A percentile compares a stretch with the other conserved stretches of the same genome.
Evolutionary conservation across 2,797 vertebrate species (phyloP).

Genomic region (Coregonus sp.): DNA sequence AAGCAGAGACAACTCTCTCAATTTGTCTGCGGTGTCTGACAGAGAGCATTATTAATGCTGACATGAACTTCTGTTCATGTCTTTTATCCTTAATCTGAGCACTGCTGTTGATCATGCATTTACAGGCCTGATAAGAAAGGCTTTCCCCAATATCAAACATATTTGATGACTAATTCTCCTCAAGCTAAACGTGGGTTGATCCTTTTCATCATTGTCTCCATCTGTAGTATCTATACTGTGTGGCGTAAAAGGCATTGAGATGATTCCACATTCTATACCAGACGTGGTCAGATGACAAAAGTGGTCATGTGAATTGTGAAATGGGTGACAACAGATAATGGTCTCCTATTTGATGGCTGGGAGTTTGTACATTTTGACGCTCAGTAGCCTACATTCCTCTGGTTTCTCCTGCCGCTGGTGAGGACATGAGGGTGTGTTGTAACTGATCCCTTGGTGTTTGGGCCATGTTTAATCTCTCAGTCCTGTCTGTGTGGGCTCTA

Average conservation of each 20-base stretch:
- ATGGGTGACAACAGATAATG: neutral
- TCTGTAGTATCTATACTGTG: neutral
- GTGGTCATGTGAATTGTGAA: constrained; percentile 19
- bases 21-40: neutral
- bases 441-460: constrained; percentile 68
- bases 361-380: neutral
- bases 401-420: constrained; percentile 9
- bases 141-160: neutral
- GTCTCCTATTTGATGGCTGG: neutral
- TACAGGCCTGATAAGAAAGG: neutral
- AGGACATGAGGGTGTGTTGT: constrained; percentile 44
- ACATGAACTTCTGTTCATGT: neutral
- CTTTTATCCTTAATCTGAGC: constrained; percentile 6
- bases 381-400: neutral
- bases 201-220: neutral
- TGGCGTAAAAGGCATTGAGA: neutral
- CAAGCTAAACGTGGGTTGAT: neutral
- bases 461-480: constrained; percentile 63
- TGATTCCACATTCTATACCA: neutral
- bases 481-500: constrained; percentile 58
- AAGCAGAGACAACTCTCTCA: constrained; percentile 9
- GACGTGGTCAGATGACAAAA: constrained; percentile 32
- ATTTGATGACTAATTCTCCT: neutral
- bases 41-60: constrained; percentile 1
- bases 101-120: neutral